Evolutionary conservation across 2,797 vertebrate species (phyloP).

Genomic region (Cuculus canorus): DNA sequence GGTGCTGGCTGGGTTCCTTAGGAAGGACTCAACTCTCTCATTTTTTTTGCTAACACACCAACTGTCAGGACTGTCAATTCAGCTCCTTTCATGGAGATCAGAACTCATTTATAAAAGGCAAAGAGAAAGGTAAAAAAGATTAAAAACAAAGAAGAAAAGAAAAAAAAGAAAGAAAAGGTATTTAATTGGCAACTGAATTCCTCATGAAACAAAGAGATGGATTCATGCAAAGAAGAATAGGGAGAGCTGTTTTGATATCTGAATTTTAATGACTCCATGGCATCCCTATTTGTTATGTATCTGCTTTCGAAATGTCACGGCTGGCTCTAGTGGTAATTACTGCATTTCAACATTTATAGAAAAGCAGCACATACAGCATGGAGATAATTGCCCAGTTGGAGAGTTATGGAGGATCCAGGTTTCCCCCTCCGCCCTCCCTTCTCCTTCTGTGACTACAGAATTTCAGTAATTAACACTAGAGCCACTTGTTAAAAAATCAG

Average conservation of each 20-base stretch:
- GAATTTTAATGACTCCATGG: slow-evolving; percentile 76
- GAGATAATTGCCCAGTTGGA: slow-evolving; percentile 77
- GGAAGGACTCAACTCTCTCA: not conserved
- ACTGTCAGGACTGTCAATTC: not conserved
- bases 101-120: slow-evolving; percentile 14
- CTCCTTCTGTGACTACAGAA: slow-evolving; percentile 54
- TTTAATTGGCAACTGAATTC: slow-evolving; percentile 68
- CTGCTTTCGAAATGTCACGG: slow-evolving; percentile 74
- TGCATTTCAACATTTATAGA: slow-evolving; percentile 74
- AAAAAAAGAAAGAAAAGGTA: slow-evolving; percentile 41
- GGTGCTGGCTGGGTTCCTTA: not conserved
- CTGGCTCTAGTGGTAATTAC: slow-evolving; percentile 75
- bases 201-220: slow-evolving; percentile 62
- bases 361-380: slow-evolving; percentile 65
- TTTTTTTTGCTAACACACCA: slow-evolving; percentile 1
- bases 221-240: slow-evolving; percentile 52
- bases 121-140: not conserved
- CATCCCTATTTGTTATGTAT: slow-evolving; percentile 74
- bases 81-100: slow-evolving; percentile 11
- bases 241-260: slow-evolving; percentile 62
- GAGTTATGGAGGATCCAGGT: slow-evolving; percentile 67
- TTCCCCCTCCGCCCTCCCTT: not conserved
- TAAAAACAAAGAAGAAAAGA: not conserved
- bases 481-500: slow-evolving; percentile 73
- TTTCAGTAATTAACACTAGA: slow-evolving; percentile 73